These are phyloP conservation scores for Cynopterus brachyotis DNA, from an alignment of 2,113 vertebrate genomes.

Conservation along the genomic window DNA sequence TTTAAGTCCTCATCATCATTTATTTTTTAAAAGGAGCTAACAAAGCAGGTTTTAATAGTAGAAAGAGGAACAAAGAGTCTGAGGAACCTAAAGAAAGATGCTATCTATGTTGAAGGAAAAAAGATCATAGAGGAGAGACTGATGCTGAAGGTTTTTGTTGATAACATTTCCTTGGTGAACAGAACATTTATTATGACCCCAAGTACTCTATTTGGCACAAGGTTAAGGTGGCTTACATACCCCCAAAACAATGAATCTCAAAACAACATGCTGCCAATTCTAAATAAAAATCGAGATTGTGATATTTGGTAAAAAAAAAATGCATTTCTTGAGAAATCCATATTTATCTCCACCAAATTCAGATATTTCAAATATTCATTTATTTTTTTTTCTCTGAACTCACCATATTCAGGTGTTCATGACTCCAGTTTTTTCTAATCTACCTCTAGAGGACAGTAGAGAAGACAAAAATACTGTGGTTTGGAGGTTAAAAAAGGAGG, in stretches of 20 bases:
- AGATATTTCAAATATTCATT: neutral
- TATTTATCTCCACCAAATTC: slow-evolving; percentile 23
- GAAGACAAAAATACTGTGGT: neutral
- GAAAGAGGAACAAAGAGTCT: neutral
- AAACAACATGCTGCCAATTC: neutral
- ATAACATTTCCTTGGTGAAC: neutral
- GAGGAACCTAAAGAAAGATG: neutral
- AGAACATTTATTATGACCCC: neutral
- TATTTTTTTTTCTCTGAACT: neutral
- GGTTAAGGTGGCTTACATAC: neutral
- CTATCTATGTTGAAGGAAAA: neutral
- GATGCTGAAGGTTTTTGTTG: neutral
- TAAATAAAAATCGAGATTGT: neutral
- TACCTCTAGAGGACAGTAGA: slow-evolving; percentile 66
- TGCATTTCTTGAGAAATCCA: neutral
- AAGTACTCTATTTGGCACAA: neutral
- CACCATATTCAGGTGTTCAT: neutral
- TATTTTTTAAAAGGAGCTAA: neutral
- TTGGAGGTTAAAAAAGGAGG: neutral
- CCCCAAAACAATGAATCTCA: slow-evolving; percentile 13
- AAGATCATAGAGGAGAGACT: neutral
- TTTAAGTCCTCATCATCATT: neutral
- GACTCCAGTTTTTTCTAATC: neutral
- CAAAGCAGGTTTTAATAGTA: neutral
- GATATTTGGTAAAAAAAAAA: neutral